Conservation (phyloP, 2,888 invertebrate genomes). For the Scaptomyza caliginosa region DNA sequence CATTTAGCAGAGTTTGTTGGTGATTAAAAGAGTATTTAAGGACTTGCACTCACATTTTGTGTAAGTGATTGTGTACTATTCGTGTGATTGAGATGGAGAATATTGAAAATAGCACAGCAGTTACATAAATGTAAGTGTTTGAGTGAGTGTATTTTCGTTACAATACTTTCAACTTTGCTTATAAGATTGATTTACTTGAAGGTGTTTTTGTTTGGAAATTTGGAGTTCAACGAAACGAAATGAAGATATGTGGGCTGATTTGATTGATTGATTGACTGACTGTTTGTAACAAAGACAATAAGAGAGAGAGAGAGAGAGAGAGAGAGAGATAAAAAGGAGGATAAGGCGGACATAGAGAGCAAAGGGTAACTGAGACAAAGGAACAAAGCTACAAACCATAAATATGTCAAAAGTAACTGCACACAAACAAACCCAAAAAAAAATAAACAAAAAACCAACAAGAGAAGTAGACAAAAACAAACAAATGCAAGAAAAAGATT, state of each 20-base stretch:
- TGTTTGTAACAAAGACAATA: slow-evolving; percentile 2
- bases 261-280: slow-evolving; percentile 34
- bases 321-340: too few species aligned
- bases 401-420: slow-evolving; percentile 55
- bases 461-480: slow-evolving; percentile 3
- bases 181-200: slow-evolving; percentile 44
- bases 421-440: slow-evolving; percentile 18
- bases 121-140: slow-evolving; percentile 4
- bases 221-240: slow-evolving; percentile 52
- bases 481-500: slow-evolving; percentile 32
- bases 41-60: slow-evolving; percentile 27
- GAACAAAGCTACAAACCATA: slow-evolving; percentile 54
- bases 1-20: slow-evolving; percentile 44
- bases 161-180: slow-evolving; percentile 66
- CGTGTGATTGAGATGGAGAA: slow-evolving; percentile 15
- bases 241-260: slow-evolving; percentile 42
- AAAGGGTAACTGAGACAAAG: slow-evolving; percentile 29
- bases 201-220: slow-evolving; percentile 24
- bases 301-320: neutral
- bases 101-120: slow-evolving; percentile 11
- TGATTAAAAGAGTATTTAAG: slow-evolving; percentile 35
- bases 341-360: slow-evolving; percentile 27
- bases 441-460: slow-evolving; percentile 10
- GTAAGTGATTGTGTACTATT: slow-evolving; percentile 3
- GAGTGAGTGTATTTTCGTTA: slow-evolving; percentile 23